These are phyloP conservation scores for Clarias macrocephalus DNA, from an alignment of 2,113 vertebrate species.

Conservation along the genomic window DNA sequence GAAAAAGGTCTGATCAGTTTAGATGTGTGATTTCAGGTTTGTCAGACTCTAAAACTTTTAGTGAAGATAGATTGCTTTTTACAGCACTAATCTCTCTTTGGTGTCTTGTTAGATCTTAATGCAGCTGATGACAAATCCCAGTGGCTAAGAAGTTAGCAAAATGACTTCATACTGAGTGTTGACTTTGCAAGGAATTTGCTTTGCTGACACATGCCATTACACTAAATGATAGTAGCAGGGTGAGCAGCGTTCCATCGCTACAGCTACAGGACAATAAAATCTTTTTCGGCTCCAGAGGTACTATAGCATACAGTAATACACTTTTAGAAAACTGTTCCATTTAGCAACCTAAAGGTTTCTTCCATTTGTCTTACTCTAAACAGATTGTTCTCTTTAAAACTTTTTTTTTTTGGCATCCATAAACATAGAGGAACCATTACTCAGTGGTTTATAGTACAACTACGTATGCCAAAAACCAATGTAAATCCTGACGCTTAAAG, in stretches of 20 bases:
- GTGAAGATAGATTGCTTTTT: constrained; percentile 19
- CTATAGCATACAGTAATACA: neutral
- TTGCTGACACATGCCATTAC: constrained; percentile 21
- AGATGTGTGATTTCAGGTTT: neutral
- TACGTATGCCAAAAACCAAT: neutral
- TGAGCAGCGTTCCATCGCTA: neutral
- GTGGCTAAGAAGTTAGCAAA: neutral
- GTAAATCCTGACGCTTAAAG: neutral
- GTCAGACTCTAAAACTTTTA: neutral
- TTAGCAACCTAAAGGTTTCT: neutral
- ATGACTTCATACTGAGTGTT: neutral
- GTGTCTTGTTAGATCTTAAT: constrained; percentile 14
- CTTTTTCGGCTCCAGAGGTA: neutral
- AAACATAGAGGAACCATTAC: neutral
- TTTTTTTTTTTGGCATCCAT: neutral
- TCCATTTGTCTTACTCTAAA: neutral
- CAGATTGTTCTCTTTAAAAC: neutral
- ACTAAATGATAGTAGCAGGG: neutral
- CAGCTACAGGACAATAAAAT: constrained; percentile 4
- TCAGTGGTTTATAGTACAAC: constrained; percentile 4
- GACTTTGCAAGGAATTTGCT: constrained; percentile 12
- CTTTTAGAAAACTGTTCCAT: neutral
- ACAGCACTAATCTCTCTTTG: neutral
- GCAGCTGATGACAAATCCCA: constrained; percentile 2
- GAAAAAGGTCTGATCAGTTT: neutral